A percentile compares a stretch with the other conserved stretches of the same genome.
These are phyloP conservation scores for Lycocerus yunnanus DNA, from an alignment of 2,888 invertebrate genomes.

Conservation along the genomic window DNA sequence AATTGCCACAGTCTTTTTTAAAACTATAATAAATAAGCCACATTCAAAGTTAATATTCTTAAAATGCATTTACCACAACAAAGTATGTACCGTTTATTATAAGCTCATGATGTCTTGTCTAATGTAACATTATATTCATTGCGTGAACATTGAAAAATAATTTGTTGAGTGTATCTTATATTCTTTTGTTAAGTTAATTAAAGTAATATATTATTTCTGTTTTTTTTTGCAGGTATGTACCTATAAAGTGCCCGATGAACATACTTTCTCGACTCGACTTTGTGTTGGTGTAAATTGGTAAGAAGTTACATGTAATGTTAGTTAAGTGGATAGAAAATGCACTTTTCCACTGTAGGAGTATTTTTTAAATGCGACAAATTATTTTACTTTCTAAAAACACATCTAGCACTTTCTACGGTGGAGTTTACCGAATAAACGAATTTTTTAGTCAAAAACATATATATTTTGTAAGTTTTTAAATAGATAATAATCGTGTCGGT, in stretches of 20 bases:
- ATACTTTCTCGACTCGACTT: not conserved
- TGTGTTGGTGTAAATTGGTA: not conserved
- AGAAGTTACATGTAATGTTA: not conserved
- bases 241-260: not conserved
- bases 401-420: not conserved
- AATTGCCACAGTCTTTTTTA: not conserved
- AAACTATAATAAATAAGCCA: not conserved
- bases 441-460: too few relatives aligned
- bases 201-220: not conserved
- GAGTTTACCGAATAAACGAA: not conserved
- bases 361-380: not conserved
- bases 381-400: not conserved
- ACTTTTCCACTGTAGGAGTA: not conserved
- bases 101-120: not conserved
- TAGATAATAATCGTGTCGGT: too few relatives aligned
- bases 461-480: too few relatives aligned
- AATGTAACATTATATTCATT: not conserved
- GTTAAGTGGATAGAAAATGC: not conserved
- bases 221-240: not conserved
- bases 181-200: not conserved
- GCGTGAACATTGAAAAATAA: not conserved
- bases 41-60: not conserved
- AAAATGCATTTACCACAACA: conserved; percentile 17
- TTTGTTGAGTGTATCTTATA: not conserved
- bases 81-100: conserved; percentile 18